Base-by-base conservation (phyloP, 2,888 invertebrate genomes). In the Ophion slaviceki region DNA sequence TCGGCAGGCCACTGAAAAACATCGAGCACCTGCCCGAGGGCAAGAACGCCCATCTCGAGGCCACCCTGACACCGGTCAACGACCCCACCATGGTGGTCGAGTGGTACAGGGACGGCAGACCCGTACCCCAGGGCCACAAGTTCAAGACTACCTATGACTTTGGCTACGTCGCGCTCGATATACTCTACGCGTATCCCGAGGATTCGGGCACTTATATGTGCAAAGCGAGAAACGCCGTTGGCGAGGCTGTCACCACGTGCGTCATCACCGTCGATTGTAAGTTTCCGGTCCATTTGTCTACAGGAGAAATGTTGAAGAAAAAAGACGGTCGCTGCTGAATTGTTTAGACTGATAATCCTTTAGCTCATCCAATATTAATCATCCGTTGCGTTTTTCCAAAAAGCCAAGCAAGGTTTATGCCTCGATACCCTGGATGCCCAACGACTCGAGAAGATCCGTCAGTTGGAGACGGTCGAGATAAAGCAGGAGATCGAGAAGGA, bases 81-180 rank as follows among this genome's bases (percentile, higher is more conserved):
- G 99, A 99, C 94, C 99, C 99, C 5, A 98, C 98, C 10, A 99
- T 99, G 99, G 97, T 97, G 89, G 98, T 99, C 11, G 99, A 99
- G 95, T 99, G 99, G 99, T 99, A 96, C 95, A 97, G 98, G 94
- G 98, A 99, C 94, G 99, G 99, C 77, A 96, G 97, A 91, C 99
- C 99, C 2, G 96, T 99, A 90, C 97, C 97, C 92, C 97, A 97
- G 92, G 98, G 99, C 72, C 99, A 99, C 93, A 96, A 99, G 88
- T 99, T 99, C 94, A 98, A 98, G 94, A 98, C 99, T 4, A 98
- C 98, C 2, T 98, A 99, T 92, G 99, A 99, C 94, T 99, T 99
- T 94, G 99, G 99, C 87, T 99, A 98, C 93, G 99, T 99, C 40
- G 98, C 99, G 53, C 95, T 99, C 90, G 99, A 99, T 93, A 98